Evolutionary conservation across 1,140 invertebrate species (phyloP).

Genomic region (Vollenhovia emeryi): DNA sequence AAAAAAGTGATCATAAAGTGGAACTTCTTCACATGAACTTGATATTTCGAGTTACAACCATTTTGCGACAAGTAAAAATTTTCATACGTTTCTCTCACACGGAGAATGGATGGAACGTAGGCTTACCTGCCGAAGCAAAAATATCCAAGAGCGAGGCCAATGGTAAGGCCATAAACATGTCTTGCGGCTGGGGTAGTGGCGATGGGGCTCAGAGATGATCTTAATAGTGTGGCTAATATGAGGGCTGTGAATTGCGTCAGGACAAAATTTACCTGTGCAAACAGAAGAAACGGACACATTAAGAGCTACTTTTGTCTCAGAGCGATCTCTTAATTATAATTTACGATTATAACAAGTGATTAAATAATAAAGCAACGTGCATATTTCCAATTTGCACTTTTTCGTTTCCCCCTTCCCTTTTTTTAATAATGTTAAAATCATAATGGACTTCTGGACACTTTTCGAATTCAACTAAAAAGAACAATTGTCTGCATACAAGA

Average conservation of each 20-base stretch:
- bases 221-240: slow-evolving; percentile 90
- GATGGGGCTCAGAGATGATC: slow-evolving; percentile 89
- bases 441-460: too few relatives aligned
- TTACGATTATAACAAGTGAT: background rate
- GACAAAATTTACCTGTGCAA: slow-evolving; percentile 92
- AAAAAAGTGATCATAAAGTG: slow-evolving; percentile 16
- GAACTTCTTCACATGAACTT: background rate
- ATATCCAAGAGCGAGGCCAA: slow-evolving; percentile 92
- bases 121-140: slow-evolving; percentile 95
- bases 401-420: too few relatives aligned
- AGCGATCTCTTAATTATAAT: background rate
- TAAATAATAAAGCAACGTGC: background rate
- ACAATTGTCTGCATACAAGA: too few relatives aligned
- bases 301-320: background rate
- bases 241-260: slow-evolving; percentile 92
- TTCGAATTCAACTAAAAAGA: too few relatives aligned
- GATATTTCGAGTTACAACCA: slow-evolving; percentile 8
- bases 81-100: background rate
- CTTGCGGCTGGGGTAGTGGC: slow-evolving; percentile 88
- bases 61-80: slow-evolving; percentile 26
- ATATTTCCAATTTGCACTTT: too few relatives aligned
- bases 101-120: background rate
- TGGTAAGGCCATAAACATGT: slow-evolving; percentile 90
- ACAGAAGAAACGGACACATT: slow-evolving; percentile 64
- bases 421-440: too few relatives aligned